Base-by-base conservation (phyloP, 64 coral and sea anemone species). In the Montipora sp. region DNA sequence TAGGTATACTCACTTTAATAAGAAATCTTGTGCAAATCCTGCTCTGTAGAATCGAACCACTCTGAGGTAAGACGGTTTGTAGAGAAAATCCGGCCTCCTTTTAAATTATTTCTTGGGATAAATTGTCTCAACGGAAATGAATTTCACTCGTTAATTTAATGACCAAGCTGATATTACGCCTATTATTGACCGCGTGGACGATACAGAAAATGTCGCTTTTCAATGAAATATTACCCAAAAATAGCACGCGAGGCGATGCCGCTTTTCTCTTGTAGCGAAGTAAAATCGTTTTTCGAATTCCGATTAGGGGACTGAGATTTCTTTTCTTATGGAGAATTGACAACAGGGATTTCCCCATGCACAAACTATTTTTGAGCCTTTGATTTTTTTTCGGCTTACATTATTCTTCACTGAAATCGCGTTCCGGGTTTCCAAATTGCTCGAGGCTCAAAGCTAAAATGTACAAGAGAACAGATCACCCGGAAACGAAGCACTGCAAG, bases 111-210 rank as follows among this genome's bases (percentile, higher is more conserved):
- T 71, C 68, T 71, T 3, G 68, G 4, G 4, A 11, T 3, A 71
- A 71, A 71, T 71, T 71, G 68, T 19, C 13, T 49, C 13, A 49
- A 78, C 75, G 75, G 75, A 78, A 78, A 78, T 78, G 46, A 78
- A 78, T 49, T 18, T 5, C 9, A 2, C 27, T 16, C 2, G 14
- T 47, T 78, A 49, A 49, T 78, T 48, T 15, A 49, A 5, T 78
- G 5, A 48, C 43, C 16, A 78, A 1, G 46, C 75, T 50, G 15
- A 48, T 48, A 78, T 78, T 49, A 19, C 27, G 75, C 13, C 22
- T 78, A 48, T 77, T 78, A 78, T 49, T 49, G 75, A 45, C 14
- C 46, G 6, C 0, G 44, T 5, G 44, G 75, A 78, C 75, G 45
- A 78, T 48, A 49, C 75, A 78, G 75, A 49, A 78, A 49, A 47